Evolutionary conservation across 2,888 invertebrate species (phyloP), one percentile per base, ranked within the genome.

Genomic region (Hemithea aestivaria): DNA sequence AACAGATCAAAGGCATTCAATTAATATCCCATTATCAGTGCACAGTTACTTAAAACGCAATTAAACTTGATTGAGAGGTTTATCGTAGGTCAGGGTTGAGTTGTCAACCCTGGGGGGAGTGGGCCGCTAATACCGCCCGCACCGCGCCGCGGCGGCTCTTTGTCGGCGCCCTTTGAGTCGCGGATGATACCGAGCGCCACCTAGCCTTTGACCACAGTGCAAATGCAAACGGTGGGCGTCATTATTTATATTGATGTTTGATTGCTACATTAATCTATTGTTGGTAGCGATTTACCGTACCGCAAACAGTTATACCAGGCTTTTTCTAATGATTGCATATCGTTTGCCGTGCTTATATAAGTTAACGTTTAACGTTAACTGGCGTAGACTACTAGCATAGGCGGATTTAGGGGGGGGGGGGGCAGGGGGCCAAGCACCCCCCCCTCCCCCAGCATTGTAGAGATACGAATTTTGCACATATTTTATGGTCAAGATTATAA

Each of bases 161-260:
- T 87, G 85, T 84, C 85, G 85, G 85, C 82, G 58, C 66, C 84
- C 84, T 87, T 84, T 85, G 84, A 83, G 72, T 66, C 63, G 65
- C 66, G 69, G 73, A 70, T 76, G 77, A 77, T 76, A 75, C 67
- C 63, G 57, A 60, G 60, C 66, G 66, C 68, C 70, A 63, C 68
- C 72, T 51, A 55, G 50, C 43, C 53, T 53, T 51, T 53, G 48
- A 44, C 53, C 51, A 51, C 53, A 53, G 53, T 51, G 33, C 30
- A 46, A 46, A 43, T 28, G 28, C 27, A 25, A 11, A 22, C 66
- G 66, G 51, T 40, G n/a, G 8, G 20, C 10, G 26, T 21, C 21
- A 21, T 7, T 29, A n/a, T 22, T 22, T 9, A 3, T 28, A 9
- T 28, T 28, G 20, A 9, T 20, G 8, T 22, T 16, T 16, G 16